These are phyloP conservation scores for Nycticorax nycticorax DNA, from an alignment of 2,113 vertebrate species.

Conservation along the genomic window DNA sequence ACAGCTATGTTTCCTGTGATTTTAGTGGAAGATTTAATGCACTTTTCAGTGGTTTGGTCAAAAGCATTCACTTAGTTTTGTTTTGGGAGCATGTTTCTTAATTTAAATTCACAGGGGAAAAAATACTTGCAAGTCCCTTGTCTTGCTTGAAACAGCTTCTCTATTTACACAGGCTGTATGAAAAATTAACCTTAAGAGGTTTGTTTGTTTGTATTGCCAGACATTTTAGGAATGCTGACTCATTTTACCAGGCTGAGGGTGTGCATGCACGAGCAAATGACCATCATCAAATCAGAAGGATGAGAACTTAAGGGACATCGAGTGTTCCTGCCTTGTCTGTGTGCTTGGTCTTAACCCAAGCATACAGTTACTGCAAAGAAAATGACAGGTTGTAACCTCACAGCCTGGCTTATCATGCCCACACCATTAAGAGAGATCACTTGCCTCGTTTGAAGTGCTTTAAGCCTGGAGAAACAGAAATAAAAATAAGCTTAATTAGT, in stretches of 20 bases:
- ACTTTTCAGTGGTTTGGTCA: background rate
- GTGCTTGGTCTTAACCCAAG: background rate
- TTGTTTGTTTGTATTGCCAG: slow-evolving; percentile 17
- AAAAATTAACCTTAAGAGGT: slow-evolving; percentile 14
- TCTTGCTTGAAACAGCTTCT: background rate
- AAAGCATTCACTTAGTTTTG: background rate
- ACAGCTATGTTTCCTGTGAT: background rate
- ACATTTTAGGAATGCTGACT: slow-evolving; percentile 50
- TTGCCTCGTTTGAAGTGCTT: background rate
- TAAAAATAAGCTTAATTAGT: background rate
- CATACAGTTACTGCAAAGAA: background rate
- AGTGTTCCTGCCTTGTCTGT: background rate
- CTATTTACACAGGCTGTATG: background rate
- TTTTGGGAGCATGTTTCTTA: background rate
- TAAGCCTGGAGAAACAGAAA: background rate
- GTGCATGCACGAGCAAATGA: background rate
- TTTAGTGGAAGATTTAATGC: background rate
- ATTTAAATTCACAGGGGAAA: background rate
- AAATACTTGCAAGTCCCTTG: background rate
- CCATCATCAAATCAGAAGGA: background rate
- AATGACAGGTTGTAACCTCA: background rate
- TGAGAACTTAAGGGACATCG: background rate
- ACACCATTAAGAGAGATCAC: rapidly evolving
- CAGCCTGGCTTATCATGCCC: background rate
- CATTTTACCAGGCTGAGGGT: slow-evolving; percentile 1